A percentile compares a stretch with the other conserved stretches of the same genome.
phyloP scores from a whole-genome alignment of 1,140 invertebrate genomes.

The Pogonus chalceus region DNA sequence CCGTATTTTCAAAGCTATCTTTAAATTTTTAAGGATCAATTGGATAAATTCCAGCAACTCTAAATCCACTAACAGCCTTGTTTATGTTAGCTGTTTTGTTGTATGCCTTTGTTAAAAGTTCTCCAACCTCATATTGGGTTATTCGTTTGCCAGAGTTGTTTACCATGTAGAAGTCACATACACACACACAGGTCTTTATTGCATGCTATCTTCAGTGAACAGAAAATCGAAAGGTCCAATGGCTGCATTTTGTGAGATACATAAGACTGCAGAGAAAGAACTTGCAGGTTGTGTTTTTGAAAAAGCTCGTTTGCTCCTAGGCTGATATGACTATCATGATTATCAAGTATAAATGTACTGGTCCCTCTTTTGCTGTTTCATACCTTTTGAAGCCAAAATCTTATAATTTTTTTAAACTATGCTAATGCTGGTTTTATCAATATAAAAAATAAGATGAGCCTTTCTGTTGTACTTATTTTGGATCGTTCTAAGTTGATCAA shows the following conservation, averaged over 20 bases:
- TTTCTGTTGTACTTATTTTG: no score
- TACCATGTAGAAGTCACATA: conserved; percentile 26
- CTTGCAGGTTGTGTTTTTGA: neutral
- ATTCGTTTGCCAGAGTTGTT: conserved; percentile 17
- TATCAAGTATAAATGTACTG: no score
- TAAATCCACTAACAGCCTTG: conserved; percentile 26
- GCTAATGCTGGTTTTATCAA: no score
- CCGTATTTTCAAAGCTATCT: conserved; percentile 5
- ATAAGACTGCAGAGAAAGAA: conserved; percentile 3
- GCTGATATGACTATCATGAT: no score
- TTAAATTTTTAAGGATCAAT: conserved; percentile 13
- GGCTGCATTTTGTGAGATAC: conserved; percentile 12
- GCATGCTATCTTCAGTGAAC: conserved; percentile 13
- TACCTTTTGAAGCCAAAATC: no score
- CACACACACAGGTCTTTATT: no score
- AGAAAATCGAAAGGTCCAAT: conserved; percentile 13
- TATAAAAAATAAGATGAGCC: no score
- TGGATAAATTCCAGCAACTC: conserved; percentile 24
- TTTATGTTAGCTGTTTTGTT: conserved; percentile 20
- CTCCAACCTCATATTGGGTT: conserved; percentile 23
- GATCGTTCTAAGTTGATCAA: no score
- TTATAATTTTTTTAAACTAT: no score
- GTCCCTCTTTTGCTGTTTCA: no score
- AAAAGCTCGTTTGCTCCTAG: no score
- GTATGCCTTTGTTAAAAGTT: conserved; percentile 25